phyloP scores from a whole-genome alignment of 2,888 invertebrate species.

The Incurvaria masculella region DNA sequence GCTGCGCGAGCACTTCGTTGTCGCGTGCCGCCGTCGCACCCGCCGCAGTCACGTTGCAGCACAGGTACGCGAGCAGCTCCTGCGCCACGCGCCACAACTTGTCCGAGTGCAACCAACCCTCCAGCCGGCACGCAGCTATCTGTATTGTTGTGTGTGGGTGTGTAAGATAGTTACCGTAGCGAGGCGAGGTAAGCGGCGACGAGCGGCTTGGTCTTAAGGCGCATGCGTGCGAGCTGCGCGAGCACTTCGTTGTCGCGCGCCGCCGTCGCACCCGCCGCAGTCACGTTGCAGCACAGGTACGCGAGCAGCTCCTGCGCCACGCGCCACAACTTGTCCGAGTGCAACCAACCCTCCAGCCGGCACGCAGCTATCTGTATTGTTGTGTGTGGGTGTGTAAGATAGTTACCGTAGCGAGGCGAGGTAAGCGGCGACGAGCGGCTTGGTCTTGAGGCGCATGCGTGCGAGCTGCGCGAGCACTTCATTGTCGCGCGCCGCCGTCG shows the following conservation, averaged over 20 bases:
- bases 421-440: constrained; percentile 86
- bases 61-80: constrained; percentile 86
- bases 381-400: no score
- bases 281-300: constrained; percentile 86
- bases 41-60: constrained; percentile 76
- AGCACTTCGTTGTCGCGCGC: constrained; percentile 72
- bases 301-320: constrained; percentile 90
- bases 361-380: constrained; percentile 73
- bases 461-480: constrained; percentile 81
- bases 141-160: no score
- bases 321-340: constrained; percentile 92
- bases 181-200: constrained; percentile 86
- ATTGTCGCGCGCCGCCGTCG: constrained; percentile 62
- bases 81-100: constrained; percentile 91
- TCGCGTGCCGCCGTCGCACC: constrained; percentile 62
- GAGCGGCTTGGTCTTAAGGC: constrained; percentile 91
- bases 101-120: constrained; percentile 94
- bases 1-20: constrained; percentile 73
- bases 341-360: constrained; percentile 89
- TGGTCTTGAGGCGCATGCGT: constrained; percentile 90
- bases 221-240: constrained; percentile 81
- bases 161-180: constrained; percentile 65
- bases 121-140: constrained; percentile 76
- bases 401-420: constrained; percentile 76
- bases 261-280: constrained; percentile 57